Evolutionary conservation across 2,888 invertebrate genomes (phyloP).

Genomic region (Synanthedon formicaeformis): DNA sequence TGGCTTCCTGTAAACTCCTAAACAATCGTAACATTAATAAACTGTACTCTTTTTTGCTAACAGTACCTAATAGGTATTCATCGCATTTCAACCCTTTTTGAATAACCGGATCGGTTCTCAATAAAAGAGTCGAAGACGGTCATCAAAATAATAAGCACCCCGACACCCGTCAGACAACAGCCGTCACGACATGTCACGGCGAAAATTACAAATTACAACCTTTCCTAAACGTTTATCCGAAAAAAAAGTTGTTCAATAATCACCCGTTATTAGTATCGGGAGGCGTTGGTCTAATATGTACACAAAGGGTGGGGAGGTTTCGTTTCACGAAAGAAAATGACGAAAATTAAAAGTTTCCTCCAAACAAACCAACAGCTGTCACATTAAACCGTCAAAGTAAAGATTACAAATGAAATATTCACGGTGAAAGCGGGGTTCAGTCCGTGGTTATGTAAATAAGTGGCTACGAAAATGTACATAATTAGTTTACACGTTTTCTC

Average conservation of each 20-base stretch:
- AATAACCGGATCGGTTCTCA: constrained; percentile 13
- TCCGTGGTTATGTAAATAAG: constrained; percentile 69
- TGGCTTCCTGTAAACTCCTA: constrained; percentile 45
- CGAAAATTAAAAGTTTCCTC: constrained; percentile 67
- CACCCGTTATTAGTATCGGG: constrained; percentile 57
- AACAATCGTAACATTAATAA: neutral
- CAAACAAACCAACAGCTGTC: constrained; percentile 68
- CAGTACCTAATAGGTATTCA: neutral
- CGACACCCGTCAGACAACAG: constrained; percentile 33
- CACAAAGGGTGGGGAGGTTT: constrained; percentile 41
- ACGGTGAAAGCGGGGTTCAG: constrained; percentile 67
- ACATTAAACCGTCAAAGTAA: constrained; percentile 68
- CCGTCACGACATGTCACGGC: constrained; percentile 26
- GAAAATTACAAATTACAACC: constrained; percentile 57
- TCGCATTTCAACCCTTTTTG: neutral
- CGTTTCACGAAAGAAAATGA: constrained; percentile 42
- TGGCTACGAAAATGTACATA: constrained; percentile 70
- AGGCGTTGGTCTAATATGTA: constrained; percentile 47
- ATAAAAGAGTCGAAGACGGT: constrained; percentile 38
- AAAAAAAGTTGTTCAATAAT: constrained; percentile 52
- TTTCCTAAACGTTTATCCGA: constrained; percentile 51
- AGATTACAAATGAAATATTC: constrained; percentile 70
- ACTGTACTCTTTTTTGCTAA: neutral
- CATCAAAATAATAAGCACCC: constrained; percentile 52
- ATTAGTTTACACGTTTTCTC: constrained; percentile 71